These are phyloP conservation scores for Enteromius radiatus DNA, from an alignment of 2,797 vertebrate genomes.

Conservation along the genomic window DNA sequence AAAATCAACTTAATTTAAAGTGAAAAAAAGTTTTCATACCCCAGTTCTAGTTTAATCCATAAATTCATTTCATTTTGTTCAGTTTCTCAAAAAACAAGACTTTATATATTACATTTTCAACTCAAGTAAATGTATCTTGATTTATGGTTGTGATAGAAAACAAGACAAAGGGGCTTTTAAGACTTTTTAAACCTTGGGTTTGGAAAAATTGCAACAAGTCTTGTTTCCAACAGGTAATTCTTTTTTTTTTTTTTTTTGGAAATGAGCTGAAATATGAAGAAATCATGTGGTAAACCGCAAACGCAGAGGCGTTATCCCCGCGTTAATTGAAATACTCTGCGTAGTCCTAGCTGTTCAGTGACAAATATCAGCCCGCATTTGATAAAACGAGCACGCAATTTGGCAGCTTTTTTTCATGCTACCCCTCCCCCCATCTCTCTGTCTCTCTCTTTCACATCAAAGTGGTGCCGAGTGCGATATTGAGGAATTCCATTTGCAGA, in stretches of 20 bases:
- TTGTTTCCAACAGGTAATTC: neutral
- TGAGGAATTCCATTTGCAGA: slow-evolving; percentile 60
- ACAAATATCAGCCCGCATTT: slow-evolving; percentile 31
- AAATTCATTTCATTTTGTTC: neutral
- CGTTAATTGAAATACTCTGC: slow-evolving; percentile 45
- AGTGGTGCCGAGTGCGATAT: slow-evolving; percentile 46
- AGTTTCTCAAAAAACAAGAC: neutral
- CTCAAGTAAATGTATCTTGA: neutral
- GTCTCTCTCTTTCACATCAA: slow-evolving; percentile 51
- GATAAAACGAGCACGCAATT: slow-evolving; percentile 42
- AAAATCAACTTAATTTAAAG: neutral
- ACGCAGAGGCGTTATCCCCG: neutral
- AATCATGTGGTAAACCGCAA: neutral
- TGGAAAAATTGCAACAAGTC: neutral
- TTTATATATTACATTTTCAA: neutral
- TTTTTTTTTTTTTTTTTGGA: neutral
- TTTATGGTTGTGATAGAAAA: neutral
- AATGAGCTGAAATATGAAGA: neutral
- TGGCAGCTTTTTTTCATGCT: slow-evolving; percentile 23
- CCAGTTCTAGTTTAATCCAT: neutral
- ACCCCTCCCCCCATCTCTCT: neutral
- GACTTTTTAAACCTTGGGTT: neutral
- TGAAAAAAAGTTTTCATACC: neutral
- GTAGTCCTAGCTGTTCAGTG: slow-evolving; percentile 24
- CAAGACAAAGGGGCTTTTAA: neutral